These are phyloP conservation scores for Scelioninae gen. 2 DNA, from an alignment of 2,888 invertebrate genomes.

Conservation along the genomic window DNA sequence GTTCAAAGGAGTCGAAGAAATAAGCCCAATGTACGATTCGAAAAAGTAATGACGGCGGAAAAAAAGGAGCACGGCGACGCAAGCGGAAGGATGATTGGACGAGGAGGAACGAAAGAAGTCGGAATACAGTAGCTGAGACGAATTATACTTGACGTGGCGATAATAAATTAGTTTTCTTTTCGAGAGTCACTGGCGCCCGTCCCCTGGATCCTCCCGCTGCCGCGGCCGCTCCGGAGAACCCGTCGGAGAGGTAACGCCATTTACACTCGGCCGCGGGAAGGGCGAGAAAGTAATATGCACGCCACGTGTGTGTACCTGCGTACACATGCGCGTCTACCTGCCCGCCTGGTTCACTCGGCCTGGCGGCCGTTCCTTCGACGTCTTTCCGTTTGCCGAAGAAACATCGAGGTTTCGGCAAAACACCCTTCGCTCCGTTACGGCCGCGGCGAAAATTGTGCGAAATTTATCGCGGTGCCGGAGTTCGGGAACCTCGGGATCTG, in stretches of 20 bases:
- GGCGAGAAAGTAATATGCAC: constrained; percentile 58
- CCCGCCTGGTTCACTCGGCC: background rate
- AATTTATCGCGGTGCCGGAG: constrained; percentile 45
- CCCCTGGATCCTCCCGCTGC: constrained; percentile 56
- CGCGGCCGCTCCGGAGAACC: constrained; percentile 44
- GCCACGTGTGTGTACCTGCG: constrained; percentile 56
- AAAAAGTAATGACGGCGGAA: constrained; percentile 54
- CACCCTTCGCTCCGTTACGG: constrained; percentile 37
- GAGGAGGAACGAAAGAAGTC: constrained; percentile 55
- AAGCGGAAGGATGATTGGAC: constrained; percentile 54
- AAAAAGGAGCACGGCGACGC: constrained; percentile 38
- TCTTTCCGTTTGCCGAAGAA: constrained; percentile 54
- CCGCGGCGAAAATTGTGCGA: constrained; percentile 42
- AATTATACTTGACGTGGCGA: constrained; percentile 60
- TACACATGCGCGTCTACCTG: constrained; percentile 49
- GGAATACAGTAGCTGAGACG: constrained; percentile 61
- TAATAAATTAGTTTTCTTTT: constrained; percentile 61
- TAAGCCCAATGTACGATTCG: constrained; percentile 55
- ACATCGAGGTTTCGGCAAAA: constrained; percentile 51
- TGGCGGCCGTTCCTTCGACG: constrained; percentile 29
- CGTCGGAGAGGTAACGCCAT: constrained; percentile 57
- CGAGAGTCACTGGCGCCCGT: constrained; percentile 60
- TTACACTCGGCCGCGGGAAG: constrained; percentile 55
- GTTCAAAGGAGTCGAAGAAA: constrained; percentile 50
- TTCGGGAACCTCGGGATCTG: constrained; percentile 29